Evolutionary conservation across 2,888 invertebrate species (phyloP), one percentile per base, ranked within the genome.

Genomic region (Apeira syringaria): DNA sequence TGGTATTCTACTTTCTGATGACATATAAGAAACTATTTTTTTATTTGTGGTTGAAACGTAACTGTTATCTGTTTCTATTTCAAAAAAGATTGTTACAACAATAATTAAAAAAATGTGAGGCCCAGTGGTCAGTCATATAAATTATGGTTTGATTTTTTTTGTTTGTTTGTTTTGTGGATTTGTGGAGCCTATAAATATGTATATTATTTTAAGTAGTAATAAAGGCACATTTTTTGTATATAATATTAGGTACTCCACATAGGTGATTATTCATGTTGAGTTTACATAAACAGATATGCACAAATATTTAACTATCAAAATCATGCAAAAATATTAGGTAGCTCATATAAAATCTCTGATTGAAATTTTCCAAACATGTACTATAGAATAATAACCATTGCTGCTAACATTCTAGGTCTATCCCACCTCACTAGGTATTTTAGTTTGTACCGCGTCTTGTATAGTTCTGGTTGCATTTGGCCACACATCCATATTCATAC

Each of bases 401-500:
- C 22, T 7, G 37, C 30, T 31, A 31, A 24, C 8, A 27, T 11
- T 29, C 6, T 24, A 29, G 18, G 25, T 7, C 12, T 11, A 30
- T 22, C 29, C 34, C 30, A 38, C 12, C 33, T 29, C 7, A 15
- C 20, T 20, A n/a, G 24, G n/a, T n/a, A n/a, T n/a, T n/a, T n/a
- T n/a, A n/a, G n/a, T n/a, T n/a, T n/a, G n/a, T 9, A 12, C 25
- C 20, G 32, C 22, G 5, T 36, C 9, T 27, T 28, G 27, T 5
- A 15, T 22, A 31, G 30, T 25, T 33, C 18, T 8, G 15, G 24
- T 44, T 35, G 29, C 38, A 35, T 29, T 29, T 9, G 28, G 41
- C 34, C 37, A 38, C 33, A 5, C 13, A 28, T 35, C 39, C 27
- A 40, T 44, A 27, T 32, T 42, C 42, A 32, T 42, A 27, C 24